Evolutionary conservation across 2,888 invertebrate genomes (phyloP), one percentile per base, ranked within the genome.

Genomic region (Ypsolopha sequella): DNA sequence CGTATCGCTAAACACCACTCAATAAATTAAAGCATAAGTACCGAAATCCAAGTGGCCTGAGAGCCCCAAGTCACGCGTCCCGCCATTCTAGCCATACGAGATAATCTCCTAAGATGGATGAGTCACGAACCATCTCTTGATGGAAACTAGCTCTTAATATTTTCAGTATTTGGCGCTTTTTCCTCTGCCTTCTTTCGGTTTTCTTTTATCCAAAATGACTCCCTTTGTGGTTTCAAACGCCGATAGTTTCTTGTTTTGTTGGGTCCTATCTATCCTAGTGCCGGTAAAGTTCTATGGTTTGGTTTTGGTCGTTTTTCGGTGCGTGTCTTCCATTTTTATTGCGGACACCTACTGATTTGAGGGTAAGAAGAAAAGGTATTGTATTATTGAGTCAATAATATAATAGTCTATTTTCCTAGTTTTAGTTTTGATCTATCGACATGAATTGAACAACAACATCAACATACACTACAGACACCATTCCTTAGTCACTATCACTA

Each of bases 111-210:
- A 57, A 66, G 74, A 72, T 66, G 69, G 77, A 76, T 75, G 80
- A 80, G 70, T 80, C 82, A 84, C 80, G 80, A 77, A 53, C 70
- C 73, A 76, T 76, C 64, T 63, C 59, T 58, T 72, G 81, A 80
- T 77, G 76, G 24, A 24, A 24, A 24, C 2, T 24, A 24, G 24
- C 24, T 24, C 24, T 24, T 24, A 24, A 24, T 24, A 3, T 24
- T 24, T 24, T 4, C 4, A 4, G 4, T 24, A 24, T 24, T 24
- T 3, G 24, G 24, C 24, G 4, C 24, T 2, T 3, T 24, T 24
- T 24, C 24, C 13, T 43, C 43, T 6, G 14, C 13, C 1, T 43
- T 41, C 11, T 41, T n/a, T 41, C 7, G 1, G 1, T 14, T 10
- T 13, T 11, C 7, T 41, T 6, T 11, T 41, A 41, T 41, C 13